Conservation (phyloP, 1,140 invertebrate species). For the Temnothorax longispinosus region DNA sequence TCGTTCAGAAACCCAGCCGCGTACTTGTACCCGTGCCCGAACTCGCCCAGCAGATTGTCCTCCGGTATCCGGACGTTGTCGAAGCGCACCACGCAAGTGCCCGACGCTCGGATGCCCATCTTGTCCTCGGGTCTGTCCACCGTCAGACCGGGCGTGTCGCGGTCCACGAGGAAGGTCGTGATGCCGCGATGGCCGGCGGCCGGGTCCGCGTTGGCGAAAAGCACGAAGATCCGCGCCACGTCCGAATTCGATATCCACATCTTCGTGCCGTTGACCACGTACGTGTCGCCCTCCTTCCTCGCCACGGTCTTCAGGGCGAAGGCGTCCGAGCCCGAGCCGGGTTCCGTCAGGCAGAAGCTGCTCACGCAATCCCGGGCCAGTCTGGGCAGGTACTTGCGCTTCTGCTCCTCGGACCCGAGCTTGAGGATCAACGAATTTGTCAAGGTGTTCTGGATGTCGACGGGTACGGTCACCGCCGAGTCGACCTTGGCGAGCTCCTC, state of each 20-base stretch:
- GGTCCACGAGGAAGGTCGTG: constrained; percentile 97
- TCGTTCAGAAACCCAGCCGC: constrained; percentile 98
- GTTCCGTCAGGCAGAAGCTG: constrained; percentile 97
- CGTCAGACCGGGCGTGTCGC: constrained; percentile 94
- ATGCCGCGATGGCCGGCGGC: constrained; percentile 94
- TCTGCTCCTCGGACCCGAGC: constrained; percentile 93
- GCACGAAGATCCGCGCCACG: constrained; percentile 94
- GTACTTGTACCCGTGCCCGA: constrained; percentile 97
- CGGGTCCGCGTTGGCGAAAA: constrained; percentile 96
- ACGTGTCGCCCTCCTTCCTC: constrained; percentile 93
- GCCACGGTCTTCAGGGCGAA: constrained; percentile 96
- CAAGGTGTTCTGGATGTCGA: constrained; percentile 98
- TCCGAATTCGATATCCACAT: constrained; percentile 99
- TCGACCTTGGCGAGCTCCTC: constrained; percentile 98
- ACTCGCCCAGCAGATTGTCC: constrained; percentile 92
- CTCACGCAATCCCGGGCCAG: constrained; percentile 92
- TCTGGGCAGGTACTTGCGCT: constrained; percentile 94
- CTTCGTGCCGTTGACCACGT: constrained; percentile 92
- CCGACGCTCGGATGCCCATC: constrained; percentile 94
- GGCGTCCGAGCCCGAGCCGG: constrained; percentile 94
- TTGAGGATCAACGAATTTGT: constrained; percentile 95
- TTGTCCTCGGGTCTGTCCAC: constrained; percentile 97
- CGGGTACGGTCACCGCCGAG: constrained; percentile 92
- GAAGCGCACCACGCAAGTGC: constrained; percentile 96
- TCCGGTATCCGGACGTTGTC: constrained; percentile 96